phyloP scores from a whole-genome alignment of 37 sponge, comb jelly and placozoan genomes.

The Cladorhizidae sp. region DNA sequence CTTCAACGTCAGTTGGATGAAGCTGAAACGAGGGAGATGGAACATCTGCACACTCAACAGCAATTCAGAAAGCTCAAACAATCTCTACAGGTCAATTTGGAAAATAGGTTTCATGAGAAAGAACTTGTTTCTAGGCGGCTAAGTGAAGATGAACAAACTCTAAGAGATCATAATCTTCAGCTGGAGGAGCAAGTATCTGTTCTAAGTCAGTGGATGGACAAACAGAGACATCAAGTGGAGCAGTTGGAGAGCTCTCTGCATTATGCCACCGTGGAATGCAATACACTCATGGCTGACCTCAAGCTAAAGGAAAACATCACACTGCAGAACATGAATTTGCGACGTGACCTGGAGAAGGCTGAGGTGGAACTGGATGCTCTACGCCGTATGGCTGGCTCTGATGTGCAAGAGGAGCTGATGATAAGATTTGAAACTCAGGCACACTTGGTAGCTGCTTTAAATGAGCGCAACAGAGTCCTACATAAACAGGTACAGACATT shows the following conservation, averaged over 20 bases:
- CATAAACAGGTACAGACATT: slow-evolving; percentile 45
- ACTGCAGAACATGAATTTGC: slow-evolving; percentile 28
- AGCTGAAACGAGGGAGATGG: slow-evolving; percentile 56
- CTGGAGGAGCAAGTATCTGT: slow-evolving; percentile 72
- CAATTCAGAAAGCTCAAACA: slow-evolving; percentile 34
- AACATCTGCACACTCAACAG: slow-evolving; percentile 46
- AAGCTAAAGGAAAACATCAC: slow-evolving; percentile 12
- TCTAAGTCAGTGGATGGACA: slow-evolving; percentile 82
- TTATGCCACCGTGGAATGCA: slow-evolving; percentile 9
- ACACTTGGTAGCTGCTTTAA: slow-evolving; percentile 55
- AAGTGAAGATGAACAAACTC: slow-evolving; percentile 13
- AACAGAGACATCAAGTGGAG: slow-evolving; percentile 56
- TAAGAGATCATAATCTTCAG: slow-evolving; percentile 66
- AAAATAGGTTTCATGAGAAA: slow-evolving; percentile 22
- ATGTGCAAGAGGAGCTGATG: slow-evolving; percentile 52
- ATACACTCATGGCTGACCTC: slow-evolving; percentile 26
- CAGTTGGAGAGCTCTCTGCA: slow-evolving; percentile 31
- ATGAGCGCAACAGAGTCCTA: slow-evolving; percentile 60
- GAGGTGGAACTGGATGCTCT: slow-evolving; percentile 54
- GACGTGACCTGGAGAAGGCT: slow-evolving; percentile 55
- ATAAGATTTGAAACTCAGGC: slow-evolving; percentile 65
- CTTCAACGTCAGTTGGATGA: slow-evolving; percentile 39
- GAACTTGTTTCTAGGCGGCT: slow-evolving; percentile 15
- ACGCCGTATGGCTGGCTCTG: slow-evolving; percentile 29
- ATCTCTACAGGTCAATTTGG: slow-evolving; percentile 47